Evolutionary conservation across 2,888 invertebrate genomes (phyloP).

Genomic region (Mythimna vitellina): DNA sequence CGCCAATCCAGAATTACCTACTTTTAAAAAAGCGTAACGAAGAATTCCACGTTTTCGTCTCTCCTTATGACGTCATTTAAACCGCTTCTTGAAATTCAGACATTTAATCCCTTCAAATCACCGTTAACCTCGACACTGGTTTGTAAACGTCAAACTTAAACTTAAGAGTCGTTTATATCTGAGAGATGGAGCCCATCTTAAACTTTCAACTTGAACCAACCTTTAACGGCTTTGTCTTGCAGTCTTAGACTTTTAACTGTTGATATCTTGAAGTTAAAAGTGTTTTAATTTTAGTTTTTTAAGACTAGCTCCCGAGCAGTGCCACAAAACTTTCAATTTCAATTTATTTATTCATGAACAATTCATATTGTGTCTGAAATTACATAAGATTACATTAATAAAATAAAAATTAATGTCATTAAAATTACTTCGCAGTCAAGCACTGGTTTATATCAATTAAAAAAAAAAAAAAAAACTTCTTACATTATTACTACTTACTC

Average conservation of each 20-base stretch:
- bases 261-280: conserved; percentile 13
- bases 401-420: too few species aligned
- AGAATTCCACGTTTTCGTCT: not conserved
- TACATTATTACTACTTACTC: too few species aligned
- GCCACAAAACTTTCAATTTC: too few species aligned
- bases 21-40: not conserved
- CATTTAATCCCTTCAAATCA: conserved; percentile 20
- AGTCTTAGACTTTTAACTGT: conserved; percentile 17
- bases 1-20: too few species aligned
- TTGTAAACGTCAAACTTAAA: conserved; percentile 16
- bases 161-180: conserved; percentile 19
- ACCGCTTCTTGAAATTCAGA: conserved; percentile 8
- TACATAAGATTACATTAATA: too few species aligned
- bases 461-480: too few species aligned
- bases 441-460: too few species aligned
- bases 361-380: too few species aligned
- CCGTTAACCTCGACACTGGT: conserved; percentile 19
- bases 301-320: too few species aligned
- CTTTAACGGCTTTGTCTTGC: conserved; percentile 22
- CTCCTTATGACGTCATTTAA: not conserved
- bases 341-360: too few species aligned
- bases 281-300: not conserved
- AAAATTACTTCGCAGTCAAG: too few species aligned
- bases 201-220: conserved; percentile 25
- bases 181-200: conserved; percentile 23